Evolutionary conservation across 2,113 vertebrate genomes (phyloP), one percentile per base, ranked within the genome.

Genomic region (Prinia subflava): DNA sequence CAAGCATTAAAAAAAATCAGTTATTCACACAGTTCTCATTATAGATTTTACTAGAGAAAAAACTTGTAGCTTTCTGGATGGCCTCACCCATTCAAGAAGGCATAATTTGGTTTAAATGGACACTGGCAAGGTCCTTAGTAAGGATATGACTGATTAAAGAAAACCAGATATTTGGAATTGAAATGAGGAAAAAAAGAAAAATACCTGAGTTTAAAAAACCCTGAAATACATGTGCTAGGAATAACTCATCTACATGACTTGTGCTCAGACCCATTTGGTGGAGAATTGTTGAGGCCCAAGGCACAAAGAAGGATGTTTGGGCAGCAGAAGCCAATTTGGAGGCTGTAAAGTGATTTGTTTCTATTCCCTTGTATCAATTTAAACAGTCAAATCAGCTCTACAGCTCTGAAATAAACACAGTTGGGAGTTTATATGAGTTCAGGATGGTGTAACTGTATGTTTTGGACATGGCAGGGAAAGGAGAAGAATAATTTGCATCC

Each of bases 261-360:
- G 64, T 53, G 25, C 86, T 95, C 56, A 83, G 64, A 64, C 41
- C 46, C 27, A 2, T 89, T 93, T 90, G 57, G 28, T 62, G 20
- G 59, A 75, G 68, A 88, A 90, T 9, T 81, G 77, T 77, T 94
- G 90, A 92, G 80, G 65, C 75, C 92, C n/a, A 76, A 93, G 77
- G 87, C 81, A 92, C 49, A 79, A 86, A 90, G 89, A 80, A 92
- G 75, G 89, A 94, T 93, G 59, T 92, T 95, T 96, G 94, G 83
- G 93, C 50, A 65, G 68, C 64, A 95, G 83, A 97, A 91, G 69
- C 90, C 79, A 94, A 92, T 77, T 69, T 94, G 90, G 76, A 96
- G 93, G 71, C 87, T 94, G 87, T 88, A 60, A 82, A 95, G 73
- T 47, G 50, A 95, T 96, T 97, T 97, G 91, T 94, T 95, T 96